Conservation (phyloP, 1,140 invertebrate genomes). For the Bombus superbus region DNA sequence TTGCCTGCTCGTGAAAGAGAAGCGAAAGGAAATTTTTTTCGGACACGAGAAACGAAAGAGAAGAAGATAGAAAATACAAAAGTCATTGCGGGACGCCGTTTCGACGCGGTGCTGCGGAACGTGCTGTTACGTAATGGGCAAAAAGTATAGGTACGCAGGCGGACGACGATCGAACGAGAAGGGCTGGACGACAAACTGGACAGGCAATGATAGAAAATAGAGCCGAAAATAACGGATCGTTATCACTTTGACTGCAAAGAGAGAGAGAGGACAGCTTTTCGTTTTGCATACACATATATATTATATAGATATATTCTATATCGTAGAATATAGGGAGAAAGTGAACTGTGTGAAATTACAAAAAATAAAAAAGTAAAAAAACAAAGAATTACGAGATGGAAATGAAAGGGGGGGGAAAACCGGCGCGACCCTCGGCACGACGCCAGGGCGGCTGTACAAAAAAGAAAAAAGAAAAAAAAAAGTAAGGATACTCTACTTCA, state of each 20-base stretch:
- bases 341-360: conserved; percentile 33
- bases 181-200: conserved; percentile 32
- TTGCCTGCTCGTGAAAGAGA: background rate
- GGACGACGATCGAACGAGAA: conserved; percentile 11
- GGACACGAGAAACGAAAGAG: background rate
- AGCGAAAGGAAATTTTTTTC: background rate
- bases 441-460: conserved; percentile 39
- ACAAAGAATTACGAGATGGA: background rate
- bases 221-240: conserved; percentile 15
- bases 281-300: conserved; percentile 33
- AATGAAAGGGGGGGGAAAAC: background rate
- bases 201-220: conserved; percentile 5
- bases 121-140: conserved; percentile 11
- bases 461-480: background rate
- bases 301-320: conserved; percentile 34
- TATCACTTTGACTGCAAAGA: conserved; percentile 35
- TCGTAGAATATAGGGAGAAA: conserved; percentile 23
- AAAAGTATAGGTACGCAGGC: background rate
- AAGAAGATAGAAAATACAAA: background rate
- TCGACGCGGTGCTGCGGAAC: background rate
- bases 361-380: conserved; percentile 34
- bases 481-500: background rate
- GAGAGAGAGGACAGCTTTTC: conserved; percentile 40
- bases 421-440: conserved; percentile 43
- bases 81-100: background rate